Base-by-base conservation (phyloP, 1,140 invertebrate species). In the Nebria ingens region DNA sequence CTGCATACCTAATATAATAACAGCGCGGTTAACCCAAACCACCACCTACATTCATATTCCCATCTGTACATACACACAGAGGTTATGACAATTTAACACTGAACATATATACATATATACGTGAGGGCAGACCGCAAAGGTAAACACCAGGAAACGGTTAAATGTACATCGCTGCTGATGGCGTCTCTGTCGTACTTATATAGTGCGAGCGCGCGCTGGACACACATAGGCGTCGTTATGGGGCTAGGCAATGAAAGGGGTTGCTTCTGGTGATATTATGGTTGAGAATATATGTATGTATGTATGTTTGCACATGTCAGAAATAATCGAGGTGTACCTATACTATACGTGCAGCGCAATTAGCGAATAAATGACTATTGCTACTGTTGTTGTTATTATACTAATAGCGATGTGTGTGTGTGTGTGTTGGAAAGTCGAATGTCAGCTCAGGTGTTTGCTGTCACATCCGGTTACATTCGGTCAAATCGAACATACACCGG, bases 1-100 rank as follows among this genome's bases (percentile, higher is more conserved):
- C 2, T 51, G 2, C 50, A 51, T 51, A 11, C 50, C 50, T 45
- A 45, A 45, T 45, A 45, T 45, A 45, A 45, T 45, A 45, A 45
- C 40, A 45, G 40, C 17, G 40, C 3, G 4, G 3, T 12, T 45
- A 29, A 29, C 25, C 25, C 4, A 6, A 29, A 29, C 25, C 25
- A 29, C 25, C 4, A 45, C 40, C 9, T 45, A 45, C 40, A 17
- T 45, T 12, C 40, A 45, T 45, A 45, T 45, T 11, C 6, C 9
- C 6, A 45, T 17, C 6, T 17, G 17, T 17, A 45, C 40, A 45
- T 45, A 45, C 40, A 45, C 17, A 11, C 15, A 6, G 6, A 12
- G 40, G 40, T 45, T 45, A 45, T 45, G 40, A 45, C 40, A 45
- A 45, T 45, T 45, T 45, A 11, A 17, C 40, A 17, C 9, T 17